Evolutionary conservation across 2,797 vertebrate species (phyloP).

Genomic region (Danio aesculapii): DNA sequence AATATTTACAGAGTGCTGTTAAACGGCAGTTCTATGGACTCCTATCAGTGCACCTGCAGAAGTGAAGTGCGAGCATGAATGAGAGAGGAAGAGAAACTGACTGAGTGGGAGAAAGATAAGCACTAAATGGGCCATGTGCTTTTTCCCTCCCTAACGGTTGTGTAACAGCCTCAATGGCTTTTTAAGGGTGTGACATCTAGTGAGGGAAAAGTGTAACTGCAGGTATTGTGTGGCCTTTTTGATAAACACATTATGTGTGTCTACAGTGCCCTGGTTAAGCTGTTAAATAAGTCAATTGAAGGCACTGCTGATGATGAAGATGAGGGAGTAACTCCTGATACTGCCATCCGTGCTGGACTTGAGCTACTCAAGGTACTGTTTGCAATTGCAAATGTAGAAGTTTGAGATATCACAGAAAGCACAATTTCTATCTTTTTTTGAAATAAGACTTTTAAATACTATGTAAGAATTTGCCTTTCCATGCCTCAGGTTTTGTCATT

Average conservation of each 20-base stretch:
- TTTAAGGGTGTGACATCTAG: constrained; percentile 77
- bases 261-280: constrained; percentile 93
- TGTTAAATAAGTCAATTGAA: constrained; percentile 98
- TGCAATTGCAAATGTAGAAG: not conserved
- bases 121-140: constrained; percentile 42
- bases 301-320: constrained; percentile 98
- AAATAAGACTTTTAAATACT: not conserved
- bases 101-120: constrained; percentile 50
- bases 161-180: constrained; percentile 65
- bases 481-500: constrained; percentile 92
- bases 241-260: constrained; percentile 59
- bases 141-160: constrained; percentile 56
- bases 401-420: not conserved
- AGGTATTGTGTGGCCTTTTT: constrained; percentile 63
- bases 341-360: constrained; percentile 96
- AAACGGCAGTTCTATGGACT: not conserved
- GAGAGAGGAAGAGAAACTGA: constrained; percentile 16
- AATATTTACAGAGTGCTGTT: not conserved
- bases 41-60: constrained; percentile 30
- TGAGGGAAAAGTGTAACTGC: constrained; percentile 68
- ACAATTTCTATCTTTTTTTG: not conserved
- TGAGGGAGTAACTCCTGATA: constrained; percentile 97
- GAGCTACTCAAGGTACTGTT: constrained; percentile 93
- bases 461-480: not conserved
- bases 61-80: not conserved